A percentile compares a stretch with the other conserved stretches of the same genome.
Evolutionary conservation across 2,113 vertebrate species (phyloP).

Genomic region (Semnopithecus entellus): DNA sequence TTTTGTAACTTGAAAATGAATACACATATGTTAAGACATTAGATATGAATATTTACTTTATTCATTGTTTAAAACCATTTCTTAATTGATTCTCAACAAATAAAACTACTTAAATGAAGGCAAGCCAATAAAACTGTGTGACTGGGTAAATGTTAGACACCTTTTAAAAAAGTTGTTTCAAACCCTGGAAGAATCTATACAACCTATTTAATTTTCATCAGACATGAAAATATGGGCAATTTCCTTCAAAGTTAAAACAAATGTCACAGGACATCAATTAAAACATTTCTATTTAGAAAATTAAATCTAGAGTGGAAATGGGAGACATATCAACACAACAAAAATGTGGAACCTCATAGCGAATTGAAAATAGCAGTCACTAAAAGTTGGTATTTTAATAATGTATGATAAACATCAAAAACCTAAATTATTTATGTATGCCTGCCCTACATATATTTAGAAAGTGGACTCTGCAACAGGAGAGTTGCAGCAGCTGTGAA

Average conservation of each 20-base stretch:
- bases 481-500: background rate
- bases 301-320: background rate
- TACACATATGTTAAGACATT: background rate
- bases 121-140: background rate
- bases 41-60: slow-evolving; percentile 26
- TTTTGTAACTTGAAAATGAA: slow-evolving; percentile 25
- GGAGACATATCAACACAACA: background rate
- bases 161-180: slow-evolving; percentile 33
- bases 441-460: background rate
- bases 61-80: background rate
- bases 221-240: background rate
- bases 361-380: background rate
- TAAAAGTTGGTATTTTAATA: slow-evolving; percentile 49
- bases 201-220: background rate
- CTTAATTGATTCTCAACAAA: slow-evolving; percentile 43
- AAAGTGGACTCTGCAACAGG: background rate
- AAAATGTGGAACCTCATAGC: background rate
- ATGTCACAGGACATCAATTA: background rate
- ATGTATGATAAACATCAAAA: slow-evolving; percentile 42
- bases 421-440: slow-evolving; percentile 69
- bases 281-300: background rate
- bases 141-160: background rate
- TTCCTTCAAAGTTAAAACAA: slow-evolving; percentile 28
- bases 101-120: slow-evolving; percentile 16
- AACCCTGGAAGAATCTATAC: background rate